Evolutionary conservation across 2,797 vertebrate species (phyloP), one percentile per base, ranked within the genome.

Genomic region (Philypnodon macrostomus): DNA sequence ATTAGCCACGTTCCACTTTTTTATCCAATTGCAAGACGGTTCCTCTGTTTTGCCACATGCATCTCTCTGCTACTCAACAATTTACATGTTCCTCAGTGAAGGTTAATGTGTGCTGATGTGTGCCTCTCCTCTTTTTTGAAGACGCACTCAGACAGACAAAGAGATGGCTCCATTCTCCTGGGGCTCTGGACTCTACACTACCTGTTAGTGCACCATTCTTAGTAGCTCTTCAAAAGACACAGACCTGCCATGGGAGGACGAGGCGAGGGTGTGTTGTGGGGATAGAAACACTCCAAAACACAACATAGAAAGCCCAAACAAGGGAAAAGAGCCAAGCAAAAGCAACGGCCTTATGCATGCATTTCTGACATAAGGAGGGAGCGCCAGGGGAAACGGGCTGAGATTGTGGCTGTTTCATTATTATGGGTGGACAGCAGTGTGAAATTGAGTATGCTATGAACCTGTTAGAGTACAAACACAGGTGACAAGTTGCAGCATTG

Each of bases 201-300:
- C 58, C 78, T 83, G 73, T 68, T 84, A 81, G 75, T 77, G 71
- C 64, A 67, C 73, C 71, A 46, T 54, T 75, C 77, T 71, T 61
- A 73, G 71, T 56, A 57, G 30, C 63, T 58, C 75, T 79, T 85
- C 82, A 85, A 85, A 84, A 77, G 73, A 67, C 41, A 31, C 48
- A 63, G 65, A 48, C 40, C 63, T 70, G 52, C 55, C 51, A 65
- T 48, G 70, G 68, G 47, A 67, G 34, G 59, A 45, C 32, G 36
- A 66, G 46, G 51, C 49, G 50, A 47, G 58, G 56, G 53, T 33
- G 55, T 53, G 50, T 58, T 57, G 48, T 56, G 1, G 59, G 46
- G 47, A 50, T 42, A 21, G 36, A 56, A 64, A 67, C 34, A 61
- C 49, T 58, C 53, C 26, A 39, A 26, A 70, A 61, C 17, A 42